Evolutionary conservation across 64 coral and sea anemone species (phyloP), one percentile per base, ranked within the genome.

Genomic region (Montipora capricornis): DNA sequence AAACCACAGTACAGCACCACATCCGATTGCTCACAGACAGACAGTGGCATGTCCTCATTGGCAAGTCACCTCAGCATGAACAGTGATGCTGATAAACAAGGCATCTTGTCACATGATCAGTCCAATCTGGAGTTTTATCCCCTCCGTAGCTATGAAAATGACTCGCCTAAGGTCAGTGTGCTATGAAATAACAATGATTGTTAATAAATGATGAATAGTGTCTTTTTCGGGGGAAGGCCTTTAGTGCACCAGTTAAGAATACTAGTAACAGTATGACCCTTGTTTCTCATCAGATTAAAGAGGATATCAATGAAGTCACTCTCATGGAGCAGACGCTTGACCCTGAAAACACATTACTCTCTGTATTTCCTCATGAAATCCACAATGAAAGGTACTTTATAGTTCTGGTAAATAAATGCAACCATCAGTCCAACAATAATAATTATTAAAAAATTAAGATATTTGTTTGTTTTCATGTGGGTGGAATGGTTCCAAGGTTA

Each of bases 31-130:
- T 81, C 77, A 44, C 53, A 91, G 3, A 17, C 89, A 3, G 89
- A 83, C 17, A 91, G 89, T 82, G 68, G 67, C 44, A 82, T 91
- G 66, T 91, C 68, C 46, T 86, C 82, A 20, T 61, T 48, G 5
- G 46, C 9, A 49, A 90, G 89, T 82, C 81, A 81, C 29, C 78
- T 91, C 0, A 81, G 64, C 64, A 49, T 71, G 19, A 86, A 71
- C n/a, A 61, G 89, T 49, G 90, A 74, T 51, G 20, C 24, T 2
- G 90, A 75, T 4, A 82, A 64, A 15, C 73, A 92, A 68, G 81
- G 81, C 5, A 13, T 55, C 12, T 58, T 92, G 52, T 61, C 81
- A 20, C 87, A 78, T 60, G 73, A 77, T 58, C 73, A 77, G 76
- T 77, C 87, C 20, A 75, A 51, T 51, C 44, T 50, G 19, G 82